Conservation (phyloP, 2,113 vertebrate species). For the Hemicordylus capensis region DNA sequence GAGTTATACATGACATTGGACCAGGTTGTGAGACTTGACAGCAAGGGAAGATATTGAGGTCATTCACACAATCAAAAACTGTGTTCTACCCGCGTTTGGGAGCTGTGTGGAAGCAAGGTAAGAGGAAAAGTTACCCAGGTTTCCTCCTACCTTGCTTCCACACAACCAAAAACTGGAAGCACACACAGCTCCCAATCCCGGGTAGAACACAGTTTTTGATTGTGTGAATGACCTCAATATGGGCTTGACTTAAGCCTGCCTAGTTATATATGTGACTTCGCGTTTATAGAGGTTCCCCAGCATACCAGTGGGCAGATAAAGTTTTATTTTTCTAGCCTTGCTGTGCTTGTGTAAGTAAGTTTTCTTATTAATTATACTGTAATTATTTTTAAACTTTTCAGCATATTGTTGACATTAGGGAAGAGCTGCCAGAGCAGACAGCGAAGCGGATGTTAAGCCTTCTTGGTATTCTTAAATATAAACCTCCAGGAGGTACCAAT, state of each 20-base stretch:
- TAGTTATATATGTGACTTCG: slow-evolving; percentile 17
- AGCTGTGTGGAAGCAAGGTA: no score
- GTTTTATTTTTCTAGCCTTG: background rate
- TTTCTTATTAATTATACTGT: background rate
- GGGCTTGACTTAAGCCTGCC: background rate
- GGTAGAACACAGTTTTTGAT: no score
- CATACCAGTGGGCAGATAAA: background rate
- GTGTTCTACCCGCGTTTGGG: no score
- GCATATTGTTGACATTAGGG: slow-evolving; percentile 94
- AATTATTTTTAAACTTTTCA: slow-evolving; percentile 63
- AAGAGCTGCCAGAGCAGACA: slow-evolving; percentile 94
- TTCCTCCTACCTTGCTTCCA: no score
- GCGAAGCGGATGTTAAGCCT: slow-evolving; percentile 90
- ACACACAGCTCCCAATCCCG: no score
- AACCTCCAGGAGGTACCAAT: slow-evolving; percentile 82
- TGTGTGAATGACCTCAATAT: no score
- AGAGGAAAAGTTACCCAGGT: no score
- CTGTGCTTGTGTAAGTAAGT: background rate
- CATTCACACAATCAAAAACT: no score
- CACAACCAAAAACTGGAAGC: no score
- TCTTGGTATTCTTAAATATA: slow-evolving; percentile 94
- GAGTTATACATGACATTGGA: background rate
- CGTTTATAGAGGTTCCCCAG: slow-evolving; percentile 22
- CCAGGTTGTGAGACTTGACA: background rate
- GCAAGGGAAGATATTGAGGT: background rate